These are phyloP conservation scores for Acanthopagrus latus DNA, from an alignment of 2,797 vertebrate species.

Conservation along the genomic window DNA sequence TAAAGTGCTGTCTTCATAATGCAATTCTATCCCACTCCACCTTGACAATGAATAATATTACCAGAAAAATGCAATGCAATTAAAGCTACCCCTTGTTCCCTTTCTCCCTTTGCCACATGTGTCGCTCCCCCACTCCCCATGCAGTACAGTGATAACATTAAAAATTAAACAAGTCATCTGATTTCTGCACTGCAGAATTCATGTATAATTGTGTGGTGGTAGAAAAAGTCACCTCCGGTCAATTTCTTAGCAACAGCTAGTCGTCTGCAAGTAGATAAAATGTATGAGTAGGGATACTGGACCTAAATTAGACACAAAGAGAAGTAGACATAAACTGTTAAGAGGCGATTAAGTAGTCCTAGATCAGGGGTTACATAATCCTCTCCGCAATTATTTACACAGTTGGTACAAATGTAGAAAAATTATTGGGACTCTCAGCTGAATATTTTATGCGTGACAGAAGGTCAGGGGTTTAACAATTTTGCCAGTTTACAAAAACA, in stretches of 20 bases:
- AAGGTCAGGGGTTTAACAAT: slow-evolving; percentile 1
- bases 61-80: slow-evolving; percentile 77
- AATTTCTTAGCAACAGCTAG: slow-evolving; percentile 22
- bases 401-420: slow-evolving; percentile 25
- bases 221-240: slow-evolving; percentile 54
- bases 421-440: slow-evolving; percentile 12
- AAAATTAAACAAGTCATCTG: slow-evolving; percentile 74
- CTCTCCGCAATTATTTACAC: slow-evolving; percentile 35
- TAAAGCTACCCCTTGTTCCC: slow-evolving; percentile 69
- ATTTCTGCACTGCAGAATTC: slow-evolving; percentile 72
- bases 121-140: slow-evolving; percentile 44
- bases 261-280: slow-evolving; percentile 39
- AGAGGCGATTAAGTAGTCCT: background rate
- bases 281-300: slow-evolving; percentile 17
- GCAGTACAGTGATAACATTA: slow-evolving; percentile 73
- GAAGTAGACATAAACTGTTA: slow-evolving; percentile 13
- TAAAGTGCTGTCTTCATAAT: slow-evolving; percentile 79
- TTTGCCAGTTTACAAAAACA: background rate
- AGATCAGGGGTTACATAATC: slow-evolving; percentile 11
- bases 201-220: slow-evolving; percentile 54
- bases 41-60: slow-evolving; percentile 83
- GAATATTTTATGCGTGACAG: slow-evolving; percentile 12
- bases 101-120: slow-evolving; percentile 64
- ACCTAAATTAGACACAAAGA: slow-evolving; percentile 38
- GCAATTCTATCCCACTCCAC: slow-evolving; percentile 78